phyloP scores from a whole-genome alignment of 2,113 vertebrate genomes.

The Rhegmatorhina hoffmannsi region DNA sequence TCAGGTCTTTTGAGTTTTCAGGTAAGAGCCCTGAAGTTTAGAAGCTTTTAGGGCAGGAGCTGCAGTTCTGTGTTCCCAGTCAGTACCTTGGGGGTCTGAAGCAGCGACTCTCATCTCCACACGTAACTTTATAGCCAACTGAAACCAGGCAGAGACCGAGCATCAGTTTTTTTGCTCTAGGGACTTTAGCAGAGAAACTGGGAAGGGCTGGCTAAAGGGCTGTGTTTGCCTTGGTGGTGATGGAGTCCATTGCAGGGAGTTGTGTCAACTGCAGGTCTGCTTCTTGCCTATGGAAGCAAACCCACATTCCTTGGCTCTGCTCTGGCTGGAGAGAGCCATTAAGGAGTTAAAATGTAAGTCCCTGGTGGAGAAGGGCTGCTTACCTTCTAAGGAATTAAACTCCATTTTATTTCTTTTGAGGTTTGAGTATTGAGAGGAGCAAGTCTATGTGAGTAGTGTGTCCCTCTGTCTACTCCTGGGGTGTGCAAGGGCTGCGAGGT shows the following conservation, averaged over 20 bases:
- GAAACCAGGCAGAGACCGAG: background rate
- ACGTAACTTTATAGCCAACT: rapidly evolving
- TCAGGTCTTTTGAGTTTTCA: background rate
- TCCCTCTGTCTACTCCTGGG: rapidly evolving
- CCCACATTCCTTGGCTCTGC: rapidly evolving
- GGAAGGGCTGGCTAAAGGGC: background rate
- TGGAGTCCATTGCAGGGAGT: background rate
- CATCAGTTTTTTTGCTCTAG: rapidly evolving
- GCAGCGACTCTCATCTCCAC: too few species aligned
- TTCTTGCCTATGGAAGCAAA: background rate
- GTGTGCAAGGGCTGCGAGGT: rapidly evolving
- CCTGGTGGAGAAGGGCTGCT: background rate
- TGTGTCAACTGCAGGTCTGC: rapidly evolving
- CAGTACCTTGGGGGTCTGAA: rapidly evolving
- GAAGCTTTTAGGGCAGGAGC: background rate
- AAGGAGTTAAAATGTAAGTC: background rate
- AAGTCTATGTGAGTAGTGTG: rapidly evolving
- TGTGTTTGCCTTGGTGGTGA: background rate
- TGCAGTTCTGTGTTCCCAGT: rapidly evolving
- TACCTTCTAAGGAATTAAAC: background rate
- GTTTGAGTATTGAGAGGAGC: background rate
- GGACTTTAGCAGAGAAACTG: background rate
- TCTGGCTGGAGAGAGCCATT: background rate
- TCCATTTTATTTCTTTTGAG: background rate
- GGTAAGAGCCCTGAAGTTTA: background rate